Percentiles rank a stretch among this genome's conserved stretches.
phyloP scores from a whole-genome alignment of 2,797 vertebrate genomes.

The Botia kubotai region DNA sequence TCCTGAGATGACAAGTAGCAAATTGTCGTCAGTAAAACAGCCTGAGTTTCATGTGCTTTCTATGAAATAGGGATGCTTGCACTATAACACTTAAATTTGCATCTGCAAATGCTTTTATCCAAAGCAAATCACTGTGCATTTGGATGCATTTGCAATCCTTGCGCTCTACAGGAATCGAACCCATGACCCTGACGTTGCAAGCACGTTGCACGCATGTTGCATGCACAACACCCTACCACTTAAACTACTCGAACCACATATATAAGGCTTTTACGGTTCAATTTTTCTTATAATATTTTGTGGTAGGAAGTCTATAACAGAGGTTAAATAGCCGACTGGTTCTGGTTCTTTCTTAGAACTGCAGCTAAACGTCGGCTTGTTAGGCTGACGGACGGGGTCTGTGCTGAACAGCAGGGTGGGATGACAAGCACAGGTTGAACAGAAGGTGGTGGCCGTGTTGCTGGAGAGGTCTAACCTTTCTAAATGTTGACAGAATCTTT shows the following conservation, averaged over 20 bases:
- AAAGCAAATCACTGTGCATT: background rate
- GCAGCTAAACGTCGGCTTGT: conserved; percentile 26
- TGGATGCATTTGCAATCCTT: background rate
- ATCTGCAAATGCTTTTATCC: background rate
- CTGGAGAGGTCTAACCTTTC: conserved; percentile 70
- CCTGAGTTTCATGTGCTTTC: conserved; percentile 8
- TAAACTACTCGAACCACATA: background rate
- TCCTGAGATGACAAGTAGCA: conserved; percentile 38
- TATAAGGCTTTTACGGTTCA: background rate
- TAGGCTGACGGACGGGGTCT: conserved; percentile 24
- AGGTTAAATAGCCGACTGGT: background rate
- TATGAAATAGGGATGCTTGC: conserved; percentile 1
- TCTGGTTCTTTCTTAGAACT: background rate
- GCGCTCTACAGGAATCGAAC: background rate
- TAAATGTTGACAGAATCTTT: conserved; percentile 71
- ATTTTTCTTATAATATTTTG: background rate
- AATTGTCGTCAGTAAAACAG: conserved; percentile 21
- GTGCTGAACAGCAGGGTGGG: conserved; percentile 50
- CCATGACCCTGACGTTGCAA: background rate
- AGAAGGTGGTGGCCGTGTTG: conserved; percentile 41
- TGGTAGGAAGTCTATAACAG: background rate
- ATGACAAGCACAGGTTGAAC: conserved; percentile 38
- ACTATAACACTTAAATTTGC: background rate
- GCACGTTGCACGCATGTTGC: too few relatives aligned
- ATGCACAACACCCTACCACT: background rate